Conservation (phyloP, 2,888 invertebrate genomes). For the Tipula lateralis region DNA sequence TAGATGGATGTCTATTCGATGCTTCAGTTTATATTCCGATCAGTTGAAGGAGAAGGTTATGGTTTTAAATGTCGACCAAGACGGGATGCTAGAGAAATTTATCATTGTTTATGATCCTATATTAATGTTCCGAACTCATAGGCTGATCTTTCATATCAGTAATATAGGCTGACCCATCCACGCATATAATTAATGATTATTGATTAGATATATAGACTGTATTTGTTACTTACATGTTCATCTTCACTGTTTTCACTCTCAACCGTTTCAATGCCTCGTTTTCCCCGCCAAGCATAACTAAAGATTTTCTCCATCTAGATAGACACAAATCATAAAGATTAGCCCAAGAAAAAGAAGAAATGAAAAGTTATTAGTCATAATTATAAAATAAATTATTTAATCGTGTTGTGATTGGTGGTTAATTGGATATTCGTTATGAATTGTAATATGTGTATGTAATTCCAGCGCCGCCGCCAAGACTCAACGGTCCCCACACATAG, state of each 20-base stretch:
- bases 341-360: conserved; percentile 28
- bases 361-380: not conserved
- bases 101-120: too few relatives aligned
- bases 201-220: not conserved
- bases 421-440: not conserved
- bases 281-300: conserved; percentile 84
- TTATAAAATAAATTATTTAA: not conserved
- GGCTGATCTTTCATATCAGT: too few relatives aligned
- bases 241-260: conserved; percentile 38
- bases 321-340: not conserved
- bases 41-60: too few relatives aligned
- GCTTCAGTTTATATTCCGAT: too few relatives aligned
- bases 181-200: too few relatives aligned
- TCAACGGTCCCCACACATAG: not conserved
- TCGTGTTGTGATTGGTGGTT: not conserved
- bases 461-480: not conserved
- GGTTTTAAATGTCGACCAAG: too few relatives aligned
- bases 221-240: not conserved
- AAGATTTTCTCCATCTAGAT: conserved; percentile 88
- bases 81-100: too few relatives aligned
- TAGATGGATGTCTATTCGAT: too few relatives aligned
- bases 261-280: conserved; percentile 57
- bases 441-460: not conserved
- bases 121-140: too few relatives aligned
- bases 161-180: too few relatives aligned